A percentile compares a stretch with the other conserved stretches of the same genome.
These are phyloP conservation scores for Trachelus troglodyta DNA, from an alignment of 2,888 invertebrate genomes.

Conservation along the genomic window DNA sequence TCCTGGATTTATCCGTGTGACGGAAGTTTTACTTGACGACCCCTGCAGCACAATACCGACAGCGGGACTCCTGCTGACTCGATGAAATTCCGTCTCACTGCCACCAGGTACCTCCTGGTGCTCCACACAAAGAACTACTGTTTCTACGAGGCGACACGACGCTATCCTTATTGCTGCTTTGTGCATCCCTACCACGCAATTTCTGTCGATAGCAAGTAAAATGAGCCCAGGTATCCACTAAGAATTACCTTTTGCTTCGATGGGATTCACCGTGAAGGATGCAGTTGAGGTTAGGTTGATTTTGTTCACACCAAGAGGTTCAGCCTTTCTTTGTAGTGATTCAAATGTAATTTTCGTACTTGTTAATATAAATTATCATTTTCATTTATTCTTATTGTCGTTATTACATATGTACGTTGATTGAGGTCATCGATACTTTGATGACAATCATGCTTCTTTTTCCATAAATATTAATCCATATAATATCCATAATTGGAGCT, in stretches of 20 bases:
- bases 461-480: background rate
- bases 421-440: background rate
- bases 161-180: background rate
- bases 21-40: background rate
- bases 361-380: background rate
- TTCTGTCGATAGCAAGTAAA: background rate
- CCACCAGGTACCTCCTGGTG: background rate
- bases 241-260: background rate
- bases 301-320: background rate
- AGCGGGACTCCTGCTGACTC: background rate
- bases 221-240: background rate
- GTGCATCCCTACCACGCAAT: background rate
- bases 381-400: background rate
- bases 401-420: background rate
- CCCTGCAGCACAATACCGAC: background rate
- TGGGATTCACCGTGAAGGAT: background rate
- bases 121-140: background rate
- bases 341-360: background rate
- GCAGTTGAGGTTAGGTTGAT: background rate
- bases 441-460: background rate
- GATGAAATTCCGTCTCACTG: background rate
- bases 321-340: too few species aligned
- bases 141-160: background rate
- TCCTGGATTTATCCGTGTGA: background rate
- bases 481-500: background rate